A percentile compares a stretch with the other conserved stretches of the same genome.
Conservation (phyloP, 2,797 vertebrate species). For the Manis crassicaudata region DNA sequence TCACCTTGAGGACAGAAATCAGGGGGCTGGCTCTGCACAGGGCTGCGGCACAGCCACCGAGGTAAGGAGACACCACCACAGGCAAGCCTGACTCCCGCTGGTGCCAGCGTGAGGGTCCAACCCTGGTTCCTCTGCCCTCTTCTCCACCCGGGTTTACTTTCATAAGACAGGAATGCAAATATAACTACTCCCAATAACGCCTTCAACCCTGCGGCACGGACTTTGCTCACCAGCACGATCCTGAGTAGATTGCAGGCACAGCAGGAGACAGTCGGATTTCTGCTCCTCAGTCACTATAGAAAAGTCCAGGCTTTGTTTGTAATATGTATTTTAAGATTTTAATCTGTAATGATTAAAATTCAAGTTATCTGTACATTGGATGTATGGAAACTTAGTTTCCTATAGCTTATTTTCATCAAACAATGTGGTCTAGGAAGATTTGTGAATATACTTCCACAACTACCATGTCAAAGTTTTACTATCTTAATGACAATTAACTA, state of each 20-base stretch:
- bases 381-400: background rate
- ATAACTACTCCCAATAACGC: background rate
- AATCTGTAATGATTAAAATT: background rate
- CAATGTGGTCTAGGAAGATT: background rate
- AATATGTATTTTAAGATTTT: background rate
- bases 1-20: no score
- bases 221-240: background rate
- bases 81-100: no score
- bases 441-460: background rate
- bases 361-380: background rate
- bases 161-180: background rate
- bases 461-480: background rate
- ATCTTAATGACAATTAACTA: background rate
- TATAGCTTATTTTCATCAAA: background rate
- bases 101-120: background rate
- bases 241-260: background rate
- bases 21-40: background rate
- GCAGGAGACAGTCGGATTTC: no score
- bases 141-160: background rate
- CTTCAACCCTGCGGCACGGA: background rate
- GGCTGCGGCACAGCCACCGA: rapidly evolving
- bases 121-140: rapidly evolving
- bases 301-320: background rate
- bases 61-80: rapidly evolving
- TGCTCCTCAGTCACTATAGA: background rate